Base-by-base conservation (phyloP, 2,888 invertebrate genomes). In the Apamea epomidion region DNA sequence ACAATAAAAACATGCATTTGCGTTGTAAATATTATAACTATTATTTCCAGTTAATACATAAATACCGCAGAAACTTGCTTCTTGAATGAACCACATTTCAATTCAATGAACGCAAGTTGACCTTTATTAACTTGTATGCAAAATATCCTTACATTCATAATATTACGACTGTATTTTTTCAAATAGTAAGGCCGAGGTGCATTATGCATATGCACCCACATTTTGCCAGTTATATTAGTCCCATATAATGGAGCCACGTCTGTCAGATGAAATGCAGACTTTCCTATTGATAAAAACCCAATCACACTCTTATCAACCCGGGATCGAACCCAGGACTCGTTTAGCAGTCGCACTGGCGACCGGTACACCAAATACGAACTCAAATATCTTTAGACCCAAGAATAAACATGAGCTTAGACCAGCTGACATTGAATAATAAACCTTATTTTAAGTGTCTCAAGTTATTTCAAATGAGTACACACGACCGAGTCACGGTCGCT, bases 71-170 rank as follows among this genome's bases (percentile, higher is more conserved):
- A 75, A 85, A 75, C 85, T 72, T 16, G 75, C 42, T 84, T 64
- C 18, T 72, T 80, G 29, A 80, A 69, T 42, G 62, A 45, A 77
- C 60, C 54, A 71, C 37, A 48, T 58, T n/a, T 60, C 37, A 32
- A 64, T 54, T 74, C 32, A 74, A 76, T 71, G 65, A 76, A 81
- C 37, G 60, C 54, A 67, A 72, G 42, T 72, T 80, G 72, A 75
- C 71, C 80, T 83, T 70, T 45, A 80, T 48, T 51, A 32, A 54
- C 62, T 69, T 65, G 48, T 32, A 12, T 29, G 45, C 32, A 54
- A 74, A 81, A 54, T 54, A 37, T 82, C 67, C 67, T 82, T 76
- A 76, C 82, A 62, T 82, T 69, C 51, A 82, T 65, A 48, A 60
- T 21, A 45, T 32, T 62, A 45, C 2, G 45, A 37, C 14, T 42